Conservation (phyloP, 1,140 invertebrate genomes). For the Formica exsecta region DNA sequence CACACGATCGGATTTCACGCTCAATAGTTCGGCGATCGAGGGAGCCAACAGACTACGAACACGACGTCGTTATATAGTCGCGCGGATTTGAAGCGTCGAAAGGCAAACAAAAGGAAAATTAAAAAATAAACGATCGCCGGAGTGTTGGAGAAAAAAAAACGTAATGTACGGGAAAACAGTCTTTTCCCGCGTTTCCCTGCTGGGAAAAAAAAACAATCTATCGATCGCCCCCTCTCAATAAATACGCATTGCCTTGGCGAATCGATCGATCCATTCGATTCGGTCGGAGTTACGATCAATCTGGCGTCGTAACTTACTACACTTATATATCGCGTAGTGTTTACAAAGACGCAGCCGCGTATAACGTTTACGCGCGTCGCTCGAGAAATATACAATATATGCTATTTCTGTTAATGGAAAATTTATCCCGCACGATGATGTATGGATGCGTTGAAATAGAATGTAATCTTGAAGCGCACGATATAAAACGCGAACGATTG, state of each 20-base stretch:
- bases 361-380: neutral
- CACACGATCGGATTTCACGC: slow-evolving; percentile 64
- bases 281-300: slow-evolving; percentile 43
- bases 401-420: slow-evolving; percentile 54
- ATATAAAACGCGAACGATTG: slow-evolving; percentile 47
- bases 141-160: slow-evolving; percentile 47
- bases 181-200: slow-evolving; percentile 54
- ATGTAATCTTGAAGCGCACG: slow-evolving; percentile 45
- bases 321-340: neutral
- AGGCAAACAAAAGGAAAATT: slow-evolving; percentile 64
- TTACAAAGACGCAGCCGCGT: neutral
- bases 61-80: slow-evolving; percentile 58
- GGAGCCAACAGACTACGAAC: slow-evolving; percentile 31
- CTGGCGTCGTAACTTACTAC: slow-evolving; percentile 20
- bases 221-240: slow-evolving; percentile 10
- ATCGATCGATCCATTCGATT: slow-evolving; percentile 50
- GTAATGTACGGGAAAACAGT: slow-evolving; percentile 62
- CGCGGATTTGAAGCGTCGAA: slow-evolving; percentile 62
- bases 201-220: slow-evolving; percentile 32
- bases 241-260: slow-evolving; percentile 17
- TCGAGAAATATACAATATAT: too few species aligned
- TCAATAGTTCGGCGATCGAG: slow-evolving; percentile 62
- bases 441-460: slow-evolving; percentile 14
- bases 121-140: slow-evolving; percentile 61
- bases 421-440: slow-evolving; percentile 36